Base-by-base conservation (phyloP, 2,113 vertebrate genomes). In the Cavia porcellus region DNA sequence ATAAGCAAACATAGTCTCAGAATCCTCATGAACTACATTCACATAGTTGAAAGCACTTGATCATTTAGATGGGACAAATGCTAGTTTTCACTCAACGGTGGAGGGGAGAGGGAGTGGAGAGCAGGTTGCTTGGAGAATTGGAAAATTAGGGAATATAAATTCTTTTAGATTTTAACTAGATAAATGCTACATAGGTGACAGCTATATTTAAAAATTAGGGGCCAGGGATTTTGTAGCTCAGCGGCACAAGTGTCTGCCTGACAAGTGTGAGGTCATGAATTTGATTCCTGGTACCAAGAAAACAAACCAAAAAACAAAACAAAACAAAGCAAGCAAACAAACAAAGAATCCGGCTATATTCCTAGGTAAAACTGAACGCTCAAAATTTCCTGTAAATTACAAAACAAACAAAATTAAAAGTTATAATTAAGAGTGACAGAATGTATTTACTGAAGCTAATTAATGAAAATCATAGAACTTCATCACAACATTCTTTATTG, bases 91-190 rank as follows among this genome's bases (percentile, higher is more conserved):
- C n/a, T 88, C 68, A 93, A n/a, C 24, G 66, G 8, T 20, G 0
- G 45, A 30, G 25, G 64, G 70, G 68, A 75, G 86, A 82, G 12
- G 32, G 38, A 91, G 35, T 61, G 14, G 19, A 82, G 55, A 88
- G 45, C 61, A 88, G 82, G 87, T 61, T 97, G 22, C 57, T 52
- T 97, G 70, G 70, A 96, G 64, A 75, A 75, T 81, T 68, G 50
- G 57, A 87, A 93, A 95, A 88, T 95, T 64, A 89, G 83, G 91
- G 57, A 92, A 86, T 50, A 68, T 20, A 32, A 52, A 82, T 92
- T 74, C 52, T 77, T 95, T 95, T 86, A 92, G 80, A 95, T 66
- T 94, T n/a, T 82, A 88, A 80, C 52, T 95, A 89, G 84, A 68
- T 85, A 86, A 89, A 79, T 68, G 42, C 62, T 96, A 50, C 81